Base-by-base conservation (phyloP, 2,888 invertebrate species). In the Synanthedon tipuliformis region DNA sequence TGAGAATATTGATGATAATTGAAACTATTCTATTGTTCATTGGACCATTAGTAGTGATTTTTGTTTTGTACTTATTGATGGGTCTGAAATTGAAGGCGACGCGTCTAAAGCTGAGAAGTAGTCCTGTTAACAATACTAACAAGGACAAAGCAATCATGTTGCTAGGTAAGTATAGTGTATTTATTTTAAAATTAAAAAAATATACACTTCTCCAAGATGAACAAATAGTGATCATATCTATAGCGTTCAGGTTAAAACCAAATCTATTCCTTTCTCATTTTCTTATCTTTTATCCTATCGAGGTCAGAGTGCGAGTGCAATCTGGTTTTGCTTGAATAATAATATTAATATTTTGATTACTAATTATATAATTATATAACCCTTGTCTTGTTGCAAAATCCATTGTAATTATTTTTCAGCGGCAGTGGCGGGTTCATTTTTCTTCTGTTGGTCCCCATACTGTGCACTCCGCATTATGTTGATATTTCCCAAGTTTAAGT, bases 21-120 rank as follows among this genome's bases (percentile, higher is more conserved):
- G 92, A 93, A 67, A 89, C 92, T n/a, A 91, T 95, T 59, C 90
- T 95, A 52, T 94, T 96, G 75, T 96, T 95, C 72, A 89, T 93
- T 4, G 89, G 93, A 18, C 96, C 96, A 0, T 94, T 96, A 94
- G 92, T 92, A 1, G 86, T 94, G 13, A 95, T 96, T 66, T 91
- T 91, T 48, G 92, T 94, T 13, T 81, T 96, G 45, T 96, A 96
- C 69, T 83, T 92, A n/a, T 79, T 93, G 60, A 94, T 94, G 63
- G 93, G 92, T 2, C 72, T 93, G 15, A 92, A 92, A 65, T 76
- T 94, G 53, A 90, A 91, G 59, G 87, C 90, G 12, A 89, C 91
- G 11, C 81, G 89, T 61, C 79, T 80, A 5, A 87, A 88, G 40
- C 73, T 89, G 40, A 89, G 89, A 23, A 81, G 87, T n/a, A 87